phyloP scores from a whole-genome alignment of 2,797 vertebrate species.

The Peromyscus eremicus region DNA sequence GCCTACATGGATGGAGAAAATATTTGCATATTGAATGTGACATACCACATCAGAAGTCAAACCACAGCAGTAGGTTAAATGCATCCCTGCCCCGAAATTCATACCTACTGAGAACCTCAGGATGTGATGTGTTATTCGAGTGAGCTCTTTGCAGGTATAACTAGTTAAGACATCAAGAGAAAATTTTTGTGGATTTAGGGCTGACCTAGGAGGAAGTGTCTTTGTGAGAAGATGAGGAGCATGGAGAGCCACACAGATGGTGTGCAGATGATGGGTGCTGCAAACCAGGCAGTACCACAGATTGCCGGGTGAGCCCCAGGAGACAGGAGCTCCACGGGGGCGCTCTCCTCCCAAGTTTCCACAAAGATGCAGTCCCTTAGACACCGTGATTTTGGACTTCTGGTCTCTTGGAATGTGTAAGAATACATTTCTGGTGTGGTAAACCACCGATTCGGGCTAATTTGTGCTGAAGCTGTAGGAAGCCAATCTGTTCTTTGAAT shows the following conservation, averaged over 20 bases:
- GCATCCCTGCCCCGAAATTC: not conserved
- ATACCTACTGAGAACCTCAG: not conserved
- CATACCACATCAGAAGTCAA: not conserved
- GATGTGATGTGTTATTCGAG: not conserved
- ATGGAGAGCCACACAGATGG: not conserved
- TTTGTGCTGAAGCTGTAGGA: not conserved
- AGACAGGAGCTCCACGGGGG: rapidly evolving
- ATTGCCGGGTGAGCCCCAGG: not conserved
- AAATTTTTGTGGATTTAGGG: not conserved
- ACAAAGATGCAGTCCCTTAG: not conserved
- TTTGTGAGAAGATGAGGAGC: not conserved
- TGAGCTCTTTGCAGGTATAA: not conserved
- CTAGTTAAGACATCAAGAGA: not conserved
- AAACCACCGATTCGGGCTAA: not conserved
- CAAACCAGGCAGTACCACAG: not conserved
- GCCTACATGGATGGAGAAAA: not conserved
- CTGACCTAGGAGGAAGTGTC: not conserved
- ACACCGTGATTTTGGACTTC: slow-evolving; percentile 5
- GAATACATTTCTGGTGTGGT: not conserved
- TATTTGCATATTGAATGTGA: not conserved
- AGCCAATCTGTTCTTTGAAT: not conserved
- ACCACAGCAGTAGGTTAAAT: not conserved
- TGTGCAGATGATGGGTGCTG: not conserved
- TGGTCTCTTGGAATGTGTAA: not conserved
- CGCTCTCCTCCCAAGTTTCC: not conserved